These are phyloP conservation scores for Amblyornis subalaris DNA, from an alignment of 2,113 vertebrate species.

Conservation along the genomic window DNA sequence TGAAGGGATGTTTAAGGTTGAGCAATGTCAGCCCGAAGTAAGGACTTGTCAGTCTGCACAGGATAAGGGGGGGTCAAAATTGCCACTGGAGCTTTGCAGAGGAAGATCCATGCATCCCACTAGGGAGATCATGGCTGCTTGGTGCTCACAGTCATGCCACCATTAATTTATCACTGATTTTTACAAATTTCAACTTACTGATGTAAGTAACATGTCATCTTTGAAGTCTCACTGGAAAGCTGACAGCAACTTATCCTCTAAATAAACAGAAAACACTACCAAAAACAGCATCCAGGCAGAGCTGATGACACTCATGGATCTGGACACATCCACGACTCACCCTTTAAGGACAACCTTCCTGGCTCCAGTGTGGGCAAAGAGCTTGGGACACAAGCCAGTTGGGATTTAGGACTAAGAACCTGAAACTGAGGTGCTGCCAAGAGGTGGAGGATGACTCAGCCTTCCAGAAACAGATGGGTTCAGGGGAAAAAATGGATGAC, in stretches of 20 bases:
- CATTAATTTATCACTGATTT: background rate
- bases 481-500: background rate
- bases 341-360: background rate
- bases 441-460: background rate
- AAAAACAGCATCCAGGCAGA: background rate
- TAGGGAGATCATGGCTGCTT: background rate
- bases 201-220: background rate
- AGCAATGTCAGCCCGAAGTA: background rate
- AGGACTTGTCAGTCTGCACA: background rate
- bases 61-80: background rate
- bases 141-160: rapidly evolving
- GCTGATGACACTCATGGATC: rapidly evolving
- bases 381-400: background rate
- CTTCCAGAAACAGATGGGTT: background rate
- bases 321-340: rapidly evolving
- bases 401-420: constrained; percentile 14
- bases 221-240: background rate
- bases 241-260: background rate
- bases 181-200: background rate
- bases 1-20: constrained; percentile 6
- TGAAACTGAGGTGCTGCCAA: background rate
- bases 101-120: background rate
- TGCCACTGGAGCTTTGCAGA: background rate
- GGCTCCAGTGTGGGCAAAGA: background rate
- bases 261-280: background rate